Conservation (phyloP, 1,140 invertebrate species). For the Zaprionus ghesquierei region DNA sequence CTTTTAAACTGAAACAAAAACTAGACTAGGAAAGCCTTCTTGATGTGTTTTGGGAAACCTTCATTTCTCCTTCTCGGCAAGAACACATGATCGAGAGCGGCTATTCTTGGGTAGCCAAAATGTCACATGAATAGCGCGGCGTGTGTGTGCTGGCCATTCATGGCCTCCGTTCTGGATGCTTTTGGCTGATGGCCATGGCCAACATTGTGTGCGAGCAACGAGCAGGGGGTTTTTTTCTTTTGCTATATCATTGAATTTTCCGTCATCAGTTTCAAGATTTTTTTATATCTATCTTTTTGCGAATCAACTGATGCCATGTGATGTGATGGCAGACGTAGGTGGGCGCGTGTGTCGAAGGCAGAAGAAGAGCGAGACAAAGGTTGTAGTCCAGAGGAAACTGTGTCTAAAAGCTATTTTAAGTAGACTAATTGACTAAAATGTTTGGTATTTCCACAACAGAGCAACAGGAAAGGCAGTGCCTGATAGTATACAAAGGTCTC, state of each 20-base stretch:
- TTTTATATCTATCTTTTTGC: not conserved
- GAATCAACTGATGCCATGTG: slow-evolving; percentile 31
- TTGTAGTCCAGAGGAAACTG: not conserved
- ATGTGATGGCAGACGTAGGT: slow-evolving; percentile 43
- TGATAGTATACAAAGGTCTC: not conserved
- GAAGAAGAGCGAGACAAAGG: too few relatives aligned
- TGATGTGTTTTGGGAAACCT: slow-evolving; percentile 39
- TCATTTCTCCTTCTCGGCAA: slow-evolving; percentile 72
- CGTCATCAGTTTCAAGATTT: slow-evolving; percentile 56
- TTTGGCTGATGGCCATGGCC: slow-evolving; percentile 61
- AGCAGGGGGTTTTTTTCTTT: not conserved
- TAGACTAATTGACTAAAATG: not conserved
- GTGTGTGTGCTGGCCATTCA: slow-evolving; percentile 26
- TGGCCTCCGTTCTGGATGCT: slow-evolving; percentile 52
- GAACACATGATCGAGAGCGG: slow-evolving; percentile 55
- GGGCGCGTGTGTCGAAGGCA: slow-evolving; percentile 47
- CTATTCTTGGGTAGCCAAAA: slow-evolving; percentile 51
- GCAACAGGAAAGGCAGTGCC: not conserved
- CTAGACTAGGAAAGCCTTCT: not conserved
- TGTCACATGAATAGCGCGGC: slow-evolving; percentile 63
- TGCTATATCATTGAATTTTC: slow-evolving; percentile 40
- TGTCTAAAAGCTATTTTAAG: not conserved
- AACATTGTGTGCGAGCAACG: slow-evolving; percentile 1
- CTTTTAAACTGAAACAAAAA: not conserved
- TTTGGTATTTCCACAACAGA: not conserved